Conservation (phyloP, 2,888 invertebrate species). For the Drosophila tripunctata region DNA sequence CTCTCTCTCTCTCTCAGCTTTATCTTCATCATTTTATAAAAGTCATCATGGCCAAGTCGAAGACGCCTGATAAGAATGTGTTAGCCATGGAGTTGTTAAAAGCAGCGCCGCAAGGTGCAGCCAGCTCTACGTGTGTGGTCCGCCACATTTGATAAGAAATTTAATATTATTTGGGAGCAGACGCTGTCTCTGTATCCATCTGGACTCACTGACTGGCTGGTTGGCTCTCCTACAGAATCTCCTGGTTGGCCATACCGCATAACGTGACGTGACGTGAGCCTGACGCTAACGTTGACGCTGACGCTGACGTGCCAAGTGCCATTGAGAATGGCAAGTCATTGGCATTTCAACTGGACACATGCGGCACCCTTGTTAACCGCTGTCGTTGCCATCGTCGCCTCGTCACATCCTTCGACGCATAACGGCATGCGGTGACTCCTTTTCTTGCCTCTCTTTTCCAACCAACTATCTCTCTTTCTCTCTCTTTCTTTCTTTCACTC, state of each 20-base stretch:
- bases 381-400: slow-evolving; percentile 39
- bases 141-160: slow-evolving; percentile 66
- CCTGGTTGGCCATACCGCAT: slow-evolving; percentile 63
- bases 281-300: slow-evolving; percentile 25
- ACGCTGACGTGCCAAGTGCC: slow-evolving; percentile 74
- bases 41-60: slow-evolving; percentile 54
- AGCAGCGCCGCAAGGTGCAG: slow-evolving; percentile 72
- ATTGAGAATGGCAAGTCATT: slow-evolving; percentile 76
- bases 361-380: slow-evolving; percentile 76
- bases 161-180: slow-evolving; percentile 50
- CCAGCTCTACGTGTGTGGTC: slow-evolving; percentile 67
- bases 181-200: slow-evolving; percentile 22
- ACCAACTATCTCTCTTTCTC: too few relatives aligned
- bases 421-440: slow-evolving; percentile 59
- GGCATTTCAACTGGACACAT: slow-evolving; percentile 80
- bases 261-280: slow-evolving; percentile 57
- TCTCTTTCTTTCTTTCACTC: not conserved
- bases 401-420: slow-evolving; percentile 77
- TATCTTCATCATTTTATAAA: slow-evolving; percentile 67
- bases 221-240: slow-evolving; percentile 28
- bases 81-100: slow-evolving; percentile 73
- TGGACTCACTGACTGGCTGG: slow-evolving; percentile 17
- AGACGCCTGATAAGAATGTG: slow-evolving; percentile 69
- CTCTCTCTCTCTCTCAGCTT: too few relatives aligned
- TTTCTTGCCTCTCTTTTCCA: not conserved